Base-by-base conservation (phyloP, 2,113 vertebrate species). In the Erinaceus europaeus region DNA sequence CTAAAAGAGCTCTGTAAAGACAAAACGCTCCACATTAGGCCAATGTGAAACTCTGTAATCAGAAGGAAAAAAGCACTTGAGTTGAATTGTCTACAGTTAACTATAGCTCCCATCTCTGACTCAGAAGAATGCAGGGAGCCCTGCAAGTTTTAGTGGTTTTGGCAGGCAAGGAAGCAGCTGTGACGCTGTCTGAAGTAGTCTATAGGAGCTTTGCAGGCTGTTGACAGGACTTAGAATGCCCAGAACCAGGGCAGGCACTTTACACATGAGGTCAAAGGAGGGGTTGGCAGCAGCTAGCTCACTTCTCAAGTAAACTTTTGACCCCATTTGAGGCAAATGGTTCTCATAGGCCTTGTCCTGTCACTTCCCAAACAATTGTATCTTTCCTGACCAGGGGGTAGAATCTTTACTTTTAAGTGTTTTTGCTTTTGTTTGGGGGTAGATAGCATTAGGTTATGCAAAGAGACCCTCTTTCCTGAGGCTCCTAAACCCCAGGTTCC, bases 141-240 rank as follows among this genome's bases (percentile, higher is more conserved):
- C 62, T 64, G 62, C 32, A 52, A 62, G 62, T 86, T 84, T 9
- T 57, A 75, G 55, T 32, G 1, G 72, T 67, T 72, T 73, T 82
- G 89, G 69, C 89, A 77, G 69, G 74, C 18, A 0, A 81, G 74
- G 42, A 89, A 89, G 87, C 81, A 87, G 87, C 89, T 93, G 91
- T 81, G 32, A 21, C 48, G 7, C 27, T 40, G 87, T 86, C 40
- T 0, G 40, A 69, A 27, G 34, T 59, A 62, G 71, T 94, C 73
- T 15, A 17, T 14, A 52, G 69, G 74, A 94, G 81, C 74, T 44
- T 6, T 7, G 50, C 53, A 42, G 57, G 69, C 77, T 84, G 77
- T 69, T 55, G 67, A 55, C 73, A 91, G 68, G 15, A 3, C 46
- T 64, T 46, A 18, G 57, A 86, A 64, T 78, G 89, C 68, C 89